Percentiles rank a stretch among this genome's conserved stretches.
These are phyloP conservation scores for Decapterus maruadsi DNA, from an alignment of 2,797 vertebrate genomes.

Conservation along the genomic window DNA sequence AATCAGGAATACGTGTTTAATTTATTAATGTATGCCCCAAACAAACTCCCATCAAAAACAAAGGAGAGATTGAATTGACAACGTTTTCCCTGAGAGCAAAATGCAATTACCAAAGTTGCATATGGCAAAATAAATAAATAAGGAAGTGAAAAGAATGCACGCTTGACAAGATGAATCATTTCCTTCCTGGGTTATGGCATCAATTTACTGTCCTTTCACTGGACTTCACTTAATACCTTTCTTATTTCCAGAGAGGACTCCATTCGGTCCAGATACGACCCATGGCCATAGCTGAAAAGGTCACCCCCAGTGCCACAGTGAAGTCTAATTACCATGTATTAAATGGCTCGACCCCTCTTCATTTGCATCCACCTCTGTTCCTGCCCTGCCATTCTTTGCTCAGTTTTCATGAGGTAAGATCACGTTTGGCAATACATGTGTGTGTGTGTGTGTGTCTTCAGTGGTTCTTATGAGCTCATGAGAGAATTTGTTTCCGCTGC, in stretches of 20 bases:
- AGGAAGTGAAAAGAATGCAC: slow-evolving; percentile 34
- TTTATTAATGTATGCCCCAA: slow-evolving; percentile 76
- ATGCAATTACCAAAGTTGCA: slow-evolving; percentile 70
- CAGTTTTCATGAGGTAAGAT: slow-evolving; percentile 50
- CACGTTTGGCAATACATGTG: slow-evolving; percentile 14
- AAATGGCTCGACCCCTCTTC: slow-evolving; percentile 56
- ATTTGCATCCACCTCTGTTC: slow-evolving; percentile 73
- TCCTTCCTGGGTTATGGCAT: slow-evolving; percentile 35
- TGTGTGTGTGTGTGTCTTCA: slow-evolving; percentile 19
- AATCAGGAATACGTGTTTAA: slow-evolving; percentile 70
- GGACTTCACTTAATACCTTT: slow-evolving; percentile 56
- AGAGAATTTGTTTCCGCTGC: slow-evolving; percentile 4
- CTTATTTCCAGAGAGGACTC: slow-evolving; percentile 46
- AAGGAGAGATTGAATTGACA: slow-evolving; percentile 61
- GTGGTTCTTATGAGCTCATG: slow-evolving; percentile 14
- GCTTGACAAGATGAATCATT: slow-evolving; percentile 58
- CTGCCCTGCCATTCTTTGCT: slow-evolving; percentile 37
- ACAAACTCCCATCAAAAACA: slow-evolving; percentile 66
- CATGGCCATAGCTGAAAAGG: slow-evolving; percentile 62
- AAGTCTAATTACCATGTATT: slow-evolving; percentile 75
- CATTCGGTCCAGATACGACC: slow-evolving; percentile 49
- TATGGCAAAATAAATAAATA: slow-evolving; percentile 68
- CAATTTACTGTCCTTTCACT: slow-evolving; percentile 30
- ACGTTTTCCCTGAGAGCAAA: slow-evolving; percentile 63
- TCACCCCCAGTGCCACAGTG: slow-evolving; percentile 52